Percentiles rank a stretch among this genome's conserved stretches.
Conservation (phyloP, 2,797 vertebrate species). For the Sebastolobus altivelis region DNA sequence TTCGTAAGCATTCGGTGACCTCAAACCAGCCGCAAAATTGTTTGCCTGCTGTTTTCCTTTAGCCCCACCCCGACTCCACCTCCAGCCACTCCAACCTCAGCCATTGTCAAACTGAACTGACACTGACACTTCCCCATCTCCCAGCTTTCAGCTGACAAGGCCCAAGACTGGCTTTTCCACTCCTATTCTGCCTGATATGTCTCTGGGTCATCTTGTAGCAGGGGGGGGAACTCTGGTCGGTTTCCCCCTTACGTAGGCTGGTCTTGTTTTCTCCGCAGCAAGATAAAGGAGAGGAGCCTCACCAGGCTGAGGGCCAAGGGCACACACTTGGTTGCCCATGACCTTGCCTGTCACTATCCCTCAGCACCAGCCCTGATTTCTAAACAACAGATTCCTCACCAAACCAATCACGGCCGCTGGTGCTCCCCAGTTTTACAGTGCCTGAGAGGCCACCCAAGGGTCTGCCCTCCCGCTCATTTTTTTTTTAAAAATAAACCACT, state of each 20-base stretch:
- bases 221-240: conserved; percentile 42
- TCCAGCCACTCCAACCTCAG: conserved; percentile 68
- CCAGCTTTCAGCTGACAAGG: conserved; percentile 79
- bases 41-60: conserved; percentile 68
- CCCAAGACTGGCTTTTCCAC: conserved; percentile 79
- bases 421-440: conserved; percentile 60
- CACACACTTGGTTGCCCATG: conserved; percentile 76
- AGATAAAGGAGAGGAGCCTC: conserved; percentile 61
- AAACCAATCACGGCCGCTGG: conserved; percentile 73
- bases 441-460: conserved; percentile 70
- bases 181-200: conserved; percentile 82
- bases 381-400: conserved; percentile 74
- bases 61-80: conserved; percentile 52
- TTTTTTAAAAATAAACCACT: conserved; percentile 90
- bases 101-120: conserved; percentile 79
- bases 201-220: conserved; percentile 80
- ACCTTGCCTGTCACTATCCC: conserved; percentile 86
- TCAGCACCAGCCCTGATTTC: conserved; percentile 73
- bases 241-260: conserved; percentile 61
- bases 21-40: conserved; percentile 73
- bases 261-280: conserved; percentile 64
- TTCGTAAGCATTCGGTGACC: conserved; percentile 70
- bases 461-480: conserved; percentile 71
- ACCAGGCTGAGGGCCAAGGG: conserved; percentile 80
- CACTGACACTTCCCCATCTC: conserved; percentile 79